Base-by-base conservation (phyloP, 2,113 vertebrate genomes). In the Lophura nycthemera region DNA sequence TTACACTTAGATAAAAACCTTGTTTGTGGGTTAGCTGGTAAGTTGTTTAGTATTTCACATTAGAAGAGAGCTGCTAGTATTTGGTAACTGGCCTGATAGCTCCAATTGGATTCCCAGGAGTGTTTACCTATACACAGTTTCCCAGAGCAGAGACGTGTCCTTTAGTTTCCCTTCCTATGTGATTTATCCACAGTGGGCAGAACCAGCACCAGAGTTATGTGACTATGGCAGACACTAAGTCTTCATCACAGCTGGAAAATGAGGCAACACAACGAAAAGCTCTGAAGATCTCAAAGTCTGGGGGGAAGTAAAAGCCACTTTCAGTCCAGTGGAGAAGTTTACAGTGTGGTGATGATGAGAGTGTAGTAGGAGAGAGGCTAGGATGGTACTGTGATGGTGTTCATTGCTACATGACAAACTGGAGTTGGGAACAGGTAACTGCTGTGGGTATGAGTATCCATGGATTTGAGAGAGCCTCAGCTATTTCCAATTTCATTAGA, bases 291-390 rank as follows among this genome's bases (percentile, higher is more conserved):
- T 78, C 13, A 25, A 29, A 54, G 52, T 40, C 43, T 89, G 9
- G 20, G 54, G 19, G 75, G 38, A 60, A 69, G 34, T 72, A 52
- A 65, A 85, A 88, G 14, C 72, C 0, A 1, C 43, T 69, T 82
- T 32, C 43, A 43, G 32, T 19, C 11, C 42, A 38, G 27, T 43
- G 24, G 40, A 64, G 47, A 32, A 21, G 1, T 13, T 9, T 84
- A 42, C 29, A 32, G 12, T 9, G 3, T 71, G 34, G 15, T 54
- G 8, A 11, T 82, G 17, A 18, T 3, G 5, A 32, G 47, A 48
- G 27, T 0, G 0, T 43, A 20, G 4, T 72, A 24, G 15, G 8
- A 24, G 30, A 59, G 36, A 70, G 60, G 38, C 38, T 43, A 7
- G 25, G 6, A 21, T 89, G 74, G 11, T 8, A 2, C 8, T 54